These are phyloP conservation scores for Anoplolepis gracilipes DNA, from an alignment of 1,140 invertebrate species.

Conservation along the genomic window DNA sequence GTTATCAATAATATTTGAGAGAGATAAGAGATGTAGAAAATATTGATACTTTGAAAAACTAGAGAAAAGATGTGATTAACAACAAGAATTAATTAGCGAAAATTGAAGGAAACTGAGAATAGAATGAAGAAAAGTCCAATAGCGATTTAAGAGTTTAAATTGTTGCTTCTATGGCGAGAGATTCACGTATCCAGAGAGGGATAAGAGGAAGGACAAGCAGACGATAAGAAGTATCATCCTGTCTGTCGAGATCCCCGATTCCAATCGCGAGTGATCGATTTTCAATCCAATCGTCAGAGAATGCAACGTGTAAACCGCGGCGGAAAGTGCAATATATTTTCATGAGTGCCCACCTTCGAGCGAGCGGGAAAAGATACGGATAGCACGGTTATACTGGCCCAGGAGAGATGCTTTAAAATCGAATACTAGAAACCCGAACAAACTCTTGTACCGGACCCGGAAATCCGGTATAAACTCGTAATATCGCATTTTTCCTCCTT, in stretches of 20 bases:
- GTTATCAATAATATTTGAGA: background rate
- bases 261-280: constrained; percentile 82
- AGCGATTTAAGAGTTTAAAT: constrained; percentile 52
- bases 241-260: constrained; percentile 63
- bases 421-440: constrained; percentile 72
- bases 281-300: constrained; percentile 84
- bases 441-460: constrained; percentile 65
- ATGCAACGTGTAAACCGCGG: constrained; percentile 82
- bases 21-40: background rate
- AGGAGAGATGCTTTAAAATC: constrained; percentile 69
- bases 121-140: background rate
- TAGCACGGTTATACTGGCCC: constrained; percentile 66
- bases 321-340: constrained; percentile 83
- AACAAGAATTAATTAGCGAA: constrained; percentile 24
- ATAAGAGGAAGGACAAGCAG: constrained; percentile 27
- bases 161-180: constrained; percentile 42
- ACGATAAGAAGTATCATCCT: constrained; percentile 62
- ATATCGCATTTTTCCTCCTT: constrained; percentile 66
- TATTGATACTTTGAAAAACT: background rate
- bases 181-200: constrained; percentile 36
- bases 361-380: constrained; percentile 50
- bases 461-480: constrained; percentile 74
- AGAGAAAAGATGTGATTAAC: constrained; percentile 31
- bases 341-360: constrained; percentile 78
- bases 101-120: constrained; percentile 13